Percentiles rank a stretch among this genome's conserved stretches.
These are phyloP conservation scores for Sitodiplosis mosellana DNA, from an alignment of 1,140 invertebrate genomes.

Conservation along the genomic window DNA sequence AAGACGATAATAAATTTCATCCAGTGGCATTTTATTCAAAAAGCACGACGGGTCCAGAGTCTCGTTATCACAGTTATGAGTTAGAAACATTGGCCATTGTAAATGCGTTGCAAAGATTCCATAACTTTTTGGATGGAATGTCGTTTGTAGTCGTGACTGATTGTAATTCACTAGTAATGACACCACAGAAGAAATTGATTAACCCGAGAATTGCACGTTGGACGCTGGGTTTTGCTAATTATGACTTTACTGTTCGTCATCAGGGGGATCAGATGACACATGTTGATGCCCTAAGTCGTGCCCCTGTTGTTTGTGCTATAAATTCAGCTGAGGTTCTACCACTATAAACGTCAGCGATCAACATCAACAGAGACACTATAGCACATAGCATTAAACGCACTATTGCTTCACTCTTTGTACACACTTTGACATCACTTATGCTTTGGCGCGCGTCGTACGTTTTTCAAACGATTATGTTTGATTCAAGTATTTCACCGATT, in stretches of 20 bases:
- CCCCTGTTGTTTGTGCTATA: too few species aligned
- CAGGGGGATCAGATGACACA: slow-evolving; percentile 16
- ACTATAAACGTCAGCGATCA: too few species aligned
- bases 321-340: too few species aligned
- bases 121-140: slow-evolving; percentile 27
- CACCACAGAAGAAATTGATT: slow-evolving; percentile 23
- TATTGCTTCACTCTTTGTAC: too few species aligned
- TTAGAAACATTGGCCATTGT: slow-evolving; percentile 30
- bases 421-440: too few species aligned
- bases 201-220: slow-evolving; percentile 19
- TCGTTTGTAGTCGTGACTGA: slow-evolving; percentile 27
- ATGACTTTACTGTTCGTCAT: slow-evolving; percentile 5
- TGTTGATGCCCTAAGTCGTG: slow-evolving; percentile 15
- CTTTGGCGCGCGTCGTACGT: too few species aligned
- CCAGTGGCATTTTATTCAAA: slow-evolving; percentile 26
- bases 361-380: too few species aligned
- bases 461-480: too few species aligned
- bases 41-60: slow-evolving; percentile 21
- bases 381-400: too few species aligned
- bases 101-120: slow-evolving; percentile 28
- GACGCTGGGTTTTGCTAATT: slow-evolving; percentile 9
- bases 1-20: slow-evolving; percentile 11
- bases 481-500: too few species aligned
- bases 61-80: slow-evolving; percentile 27
- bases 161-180: slow-evolving; percentile 20